Evolutionary conservation across 2,888 invertebrate species (phyloP).

Genomic region (Lordiphosa andalusiaca): DNA sequence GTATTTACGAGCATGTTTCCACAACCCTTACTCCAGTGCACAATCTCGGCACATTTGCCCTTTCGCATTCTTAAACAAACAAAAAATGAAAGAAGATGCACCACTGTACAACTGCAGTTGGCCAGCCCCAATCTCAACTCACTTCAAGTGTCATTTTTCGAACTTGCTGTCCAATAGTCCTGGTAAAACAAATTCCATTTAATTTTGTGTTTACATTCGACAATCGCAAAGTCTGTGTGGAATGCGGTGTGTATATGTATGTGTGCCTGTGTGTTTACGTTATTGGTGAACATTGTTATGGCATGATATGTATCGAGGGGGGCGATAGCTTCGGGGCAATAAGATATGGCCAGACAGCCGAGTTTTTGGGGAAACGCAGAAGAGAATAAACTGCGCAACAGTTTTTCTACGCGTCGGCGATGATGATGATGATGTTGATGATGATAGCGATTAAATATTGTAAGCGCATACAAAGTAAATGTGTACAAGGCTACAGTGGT

Average conservation of each 20-base stretch:
- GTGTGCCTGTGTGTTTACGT: slow-evolving; percentile 26
- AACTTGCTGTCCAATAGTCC: not conserved
- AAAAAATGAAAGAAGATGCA: no score
- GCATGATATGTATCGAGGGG: slow-evolving; percentile 12
- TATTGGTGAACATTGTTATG: slow-evolving; percentile 7
- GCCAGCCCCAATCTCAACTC: no score
- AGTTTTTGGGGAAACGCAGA: slow-evolving; percentile 1
- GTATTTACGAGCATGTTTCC: no score
- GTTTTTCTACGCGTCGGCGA: slow-evolving; percentile 41
- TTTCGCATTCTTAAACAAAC: no score
- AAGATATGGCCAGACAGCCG: slow-evolving; percentile 5
- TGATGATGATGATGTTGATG: slow-evolving; percentile 14
- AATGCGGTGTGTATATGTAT: not conserved
- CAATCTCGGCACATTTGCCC: no score
- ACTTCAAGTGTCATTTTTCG: not conserved
- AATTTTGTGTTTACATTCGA: slow-evolving; percentile 31
- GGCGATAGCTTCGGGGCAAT: slow-evolving; percentile 8
- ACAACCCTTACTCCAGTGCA: no score
- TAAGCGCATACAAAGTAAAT: slow-evolving; percentile 36
- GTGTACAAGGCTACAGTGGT: slow-evolving; percentile 20
- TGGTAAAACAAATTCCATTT: slow-evolving; percentile 14
- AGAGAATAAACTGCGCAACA: slow-evolving; percentile 55
- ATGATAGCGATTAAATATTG: slow-evolving; percentile 37
- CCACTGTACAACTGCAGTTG: no score
- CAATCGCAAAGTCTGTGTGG: slow-evolving; percentile 11